Conservation (phyloP, 2,888 invertebrate genomes). For the Melieria crassipennis region DNA sequence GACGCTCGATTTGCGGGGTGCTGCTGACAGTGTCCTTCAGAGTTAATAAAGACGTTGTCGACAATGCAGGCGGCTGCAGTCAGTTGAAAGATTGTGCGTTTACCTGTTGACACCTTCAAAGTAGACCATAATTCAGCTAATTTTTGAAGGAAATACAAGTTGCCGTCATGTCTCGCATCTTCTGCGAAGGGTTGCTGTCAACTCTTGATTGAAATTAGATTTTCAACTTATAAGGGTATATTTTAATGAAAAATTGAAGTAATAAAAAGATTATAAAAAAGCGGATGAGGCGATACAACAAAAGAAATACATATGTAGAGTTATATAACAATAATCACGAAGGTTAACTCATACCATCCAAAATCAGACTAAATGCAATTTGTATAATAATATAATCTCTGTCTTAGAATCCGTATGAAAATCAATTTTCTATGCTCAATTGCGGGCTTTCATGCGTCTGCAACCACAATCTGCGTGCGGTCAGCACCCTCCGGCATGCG, state of each 20-base stretch:
- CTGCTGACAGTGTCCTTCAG: too few relatives aligned
- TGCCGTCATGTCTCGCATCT: background rate
- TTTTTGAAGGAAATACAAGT: background rate
- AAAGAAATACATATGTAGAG: background rate
- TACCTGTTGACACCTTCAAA: slow-evolving; percentile 28
- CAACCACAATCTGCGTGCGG: background rate
- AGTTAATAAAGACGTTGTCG: too few relatives aligned
- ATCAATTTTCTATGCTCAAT: background rate
- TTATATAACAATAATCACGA: background rate
- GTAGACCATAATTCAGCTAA: background rate
- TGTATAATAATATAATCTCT: background rate
- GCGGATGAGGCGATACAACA: too few relatives aligned
- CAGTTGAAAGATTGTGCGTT: slow-evolving; percentile 8
- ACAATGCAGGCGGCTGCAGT: too few relatives aligned
- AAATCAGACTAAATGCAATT: background rate
- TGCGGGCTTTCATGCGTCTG: background rate
- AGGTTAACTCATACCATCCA: background rate
- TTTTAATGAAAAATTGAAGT: too few relatives aligned
- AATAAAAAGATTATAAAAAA: too few relatives aligned
- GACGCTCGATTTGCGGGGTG: too few relatives aligned
- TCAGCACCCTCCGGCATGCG: too few relatives aligned
- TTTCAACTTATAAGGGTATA: too few relatives aligned
- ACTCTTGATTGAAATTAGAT: too few relatives aligned
- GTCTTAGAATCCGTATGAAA: background rate
- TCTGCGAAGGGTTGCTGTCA: background rate